Evolutionary conservation across 37 sponge, comb jelly and placozoan genomes (phyloP), one percentile per base, ranked within the genome.

Genomic region (Agelas oroides): DNA sequence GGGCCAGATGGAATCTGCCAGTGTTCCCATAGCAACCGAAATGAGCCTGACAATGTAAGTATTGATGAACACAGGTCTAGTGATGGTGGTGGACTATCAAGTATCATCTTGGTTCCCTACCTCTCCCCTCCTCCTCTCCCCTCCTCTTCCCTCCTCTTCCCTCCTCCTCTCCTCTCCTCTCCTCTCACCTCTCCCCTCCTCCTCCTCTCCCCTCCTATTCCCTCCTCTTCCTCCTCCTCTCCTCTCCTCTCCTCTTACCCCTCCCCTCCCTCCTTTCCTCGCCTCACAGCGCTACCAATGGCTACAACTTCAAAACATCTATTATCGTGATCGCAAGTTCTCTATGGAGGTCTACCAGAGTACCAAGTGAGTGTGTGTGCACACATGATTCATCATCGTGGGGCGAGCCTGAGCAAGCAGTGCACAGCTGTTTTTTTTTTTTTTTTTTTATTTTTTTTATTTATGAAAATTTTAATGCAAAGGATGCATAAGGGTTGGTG

Each of bases 301-400:
- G 95, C 72, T 79, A 20, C 75, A 88, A 28, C 89, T 95, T 27
- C 84, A 95, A 59, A 95, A 95, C 59, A 84, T 95, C 37, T 81
- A 89, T 46, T 92, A 88, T 70, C 87, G 82, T 36, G 95, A 95
- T 58, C 80, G 76, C 63, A 95, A 91, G 79, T 95, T 95, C 80
- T 83, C 89, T n/a, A 87, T 95, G 59, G 95, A 95, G 25, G 84
- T 95, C 55, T 89, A 89, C 73, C 63, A 65, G 56, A 77, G 65
- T 24, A 34, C 77, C 56, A 79, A 75, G 88, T 87, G 57, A 71
- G 81, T 16, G 36, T 30, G 5, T 21, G 74, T 23, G 5, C 53
- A 46, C 8, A 12, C 46, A 3, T 46, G 46, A 12, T 3, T 12
- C 46, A 46, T 46, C 46, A 46, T n/a, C n/a, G n/a, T n/a, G n/a